These are phyloP conservation scores for Magallana ariakensis DNA, from an alignment of 1,140 invertebrate species.

Conservation along the genomic window DNA sequence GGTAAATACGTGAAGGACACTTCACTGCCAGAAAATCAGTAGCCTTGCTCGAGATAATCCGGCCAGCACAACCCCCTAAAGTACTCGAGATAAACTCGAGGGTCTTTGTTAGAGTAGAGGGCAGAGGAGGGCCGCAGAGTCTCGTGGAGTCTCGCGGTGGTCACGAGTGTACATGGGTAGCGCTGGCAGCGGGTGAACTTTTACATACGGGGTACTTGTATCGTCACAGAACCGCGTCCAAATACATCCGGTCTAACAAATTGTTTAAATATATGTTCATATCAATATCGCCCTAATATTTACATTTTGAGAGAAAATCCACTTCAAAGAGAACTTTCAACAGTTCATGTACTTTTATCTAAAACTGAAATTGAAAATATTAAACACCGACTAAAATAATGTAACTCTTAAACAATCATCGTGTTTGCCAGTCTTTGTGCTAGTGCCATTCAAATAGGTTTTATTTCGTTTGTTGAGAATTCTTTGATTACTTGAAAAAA, in stretches of 20 bases:
- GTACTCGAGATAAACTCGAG: slow-evolving; percentile 13
- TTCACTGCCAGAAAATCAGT: background rate
- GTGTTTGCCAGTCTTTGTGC: no score
- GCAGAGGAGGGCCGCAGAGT: background rate
- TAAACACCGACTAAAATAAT: no score
- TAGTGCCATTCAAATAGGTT: no score
- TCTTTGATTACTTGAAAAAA: no score
- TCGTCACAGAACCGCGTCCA: background rate
- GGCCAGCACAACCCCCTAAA: slow-evolving; percentile 15
- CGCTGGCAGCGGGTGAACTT: background rate
- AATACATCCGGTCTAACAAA: background rate
- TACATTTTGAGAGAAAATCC: background rate
- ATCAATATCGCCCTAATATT: background rate
- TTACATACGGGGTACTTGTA: background rate
- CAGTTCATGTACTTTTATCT: no score
- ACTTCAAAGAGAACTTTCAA: background rate
- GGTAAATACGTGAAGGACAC: slow-evolving; percentile 12
- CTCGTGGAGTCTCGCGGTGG: background rate
- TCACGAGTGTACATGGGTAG: background rate
- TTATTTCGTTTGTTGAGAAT: no score
- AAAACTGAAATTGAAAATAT: no score
- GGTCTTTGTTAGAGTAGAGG: slow-evolving; percentile 1
- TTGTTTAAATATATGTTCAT: background rate
- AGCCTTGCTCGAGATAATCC: slow-evolving; percentile 29
- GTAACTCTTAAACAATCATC: no score